Evolutionary conservation across 2,113 vertebrate species (phyloP), one percentile per base, ranked within the genome.

Genomic region (Chionomys nivalis): DNA sequence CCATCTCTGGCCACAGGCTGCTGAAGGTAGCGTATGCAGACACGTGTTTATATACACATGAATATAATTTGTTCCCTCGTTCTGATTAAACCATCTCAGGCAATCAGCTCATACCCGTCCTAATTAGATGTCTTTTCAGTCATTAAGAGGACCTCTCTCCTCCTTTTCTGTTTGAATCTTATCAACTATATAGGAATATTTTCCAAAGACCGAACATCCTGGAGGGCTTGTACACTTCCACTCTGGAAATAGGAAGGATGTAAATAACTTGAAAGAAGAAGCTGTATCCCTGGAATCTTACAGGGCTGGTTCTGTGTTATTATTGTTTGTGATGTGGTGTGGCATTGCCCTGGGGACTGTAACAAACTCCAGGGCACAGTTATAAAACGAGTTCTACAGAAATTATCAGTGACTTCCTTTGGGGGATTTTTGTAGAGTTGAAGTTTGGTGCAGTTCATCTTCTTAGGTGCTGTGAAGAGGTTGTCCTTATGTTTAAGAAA

Each of bases 141-240:
- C 58, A 86, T 70, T 93, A 95, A 79, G 55, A 91, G 52, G 36
- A 75, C 87, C 16, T 17, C 24, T n/a, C 8, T 36, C 12, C 24
- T 78, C 39, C 49, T 95, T 94, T 96, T 95, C 75, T 93, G 14
- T 89, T 88, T 95, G 94, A 90, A 88, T 94, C 44, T 86, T 93
- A 85, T 61, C 86, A 87, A 33, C 47, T 88, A 14, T 65, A 36
- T 44, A 81, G 24, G 13, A 96, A 65, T 93, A 87, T 90, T 92
- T 94, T 96, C 21, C 72, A 90, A 90, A 90, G 77, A 89, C 26
- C 77, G 58, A 96, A 70, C 5, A 86, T 66, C 66, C 14, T 33
- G 78, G 16, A 79, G n/a, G 72, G 94, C 44, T 63, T 77, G 28
- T 89, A 11, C 13, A 33, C 92, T 95, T 94, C 52, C 42, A 90